Base-by-base conservation (phyloP, 2,797 vertebrate genomes). In the Dendrocincla tyrannina region DNA sequence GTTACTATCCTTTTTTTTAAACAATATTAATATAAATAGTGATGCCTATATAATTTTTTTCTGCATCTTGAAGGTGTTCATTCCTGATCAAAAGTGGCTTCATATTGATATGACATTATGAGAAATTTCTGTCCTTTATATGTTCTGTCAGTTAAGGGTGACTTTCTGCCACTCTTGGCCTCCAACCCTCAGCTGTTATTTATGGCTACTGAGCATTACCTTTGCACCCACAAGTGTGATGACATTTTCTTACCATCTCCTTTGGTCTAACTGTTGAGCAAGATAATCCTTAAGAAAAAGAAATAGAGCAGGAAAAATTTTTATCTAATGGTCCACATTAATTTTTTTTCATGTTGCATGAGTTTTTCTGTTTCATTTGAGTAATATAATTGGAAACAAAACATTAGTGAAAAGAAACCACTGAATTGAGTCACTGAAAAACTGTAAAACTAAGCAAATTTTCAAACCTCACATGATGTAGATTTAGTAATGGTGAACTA, bases 71-170 rank as follows among this genome's bases (percentile, higher is more conserved):
- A 33, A 55, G 8, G 12, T 47, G 32, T 78, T 81, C 10, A 20
- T 15, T 91, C 37, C 42, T 82, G 59, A 47, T 59, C 35, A 60
- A 46, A 73, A 73, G 58, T 44, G 17, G 24, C 2, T 64, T 78
- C 14, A 9, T 32, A 10, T 16, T 59, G 33, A 27, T 53, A 5
- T 1, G 14, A n/a, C 2, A 0, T 63, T n/a, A 18, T 25, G 50
- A 37, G 44, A 37, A 41, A 80, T 52, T 24, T 53, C 17, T 32
- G 52, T 32, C 52, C 32, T 32, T 19, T 53, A 32, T 53, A 32
- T 53, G 19, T 18, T 32, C 52, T 32, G 30, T 32, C 52, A 53
- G 12, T 53, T 53, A 53, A 12, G 30, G 52, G 30, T 32, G 52
- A 46, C 7, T 32, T 66, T 62, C n/a, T 88, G 56, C 46, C 32